These are phyloP conservation scores for Pholis gunnellus DNA, from an alignment of 2,113 vertebrate species.

Conservation along the genomic window DNA sequence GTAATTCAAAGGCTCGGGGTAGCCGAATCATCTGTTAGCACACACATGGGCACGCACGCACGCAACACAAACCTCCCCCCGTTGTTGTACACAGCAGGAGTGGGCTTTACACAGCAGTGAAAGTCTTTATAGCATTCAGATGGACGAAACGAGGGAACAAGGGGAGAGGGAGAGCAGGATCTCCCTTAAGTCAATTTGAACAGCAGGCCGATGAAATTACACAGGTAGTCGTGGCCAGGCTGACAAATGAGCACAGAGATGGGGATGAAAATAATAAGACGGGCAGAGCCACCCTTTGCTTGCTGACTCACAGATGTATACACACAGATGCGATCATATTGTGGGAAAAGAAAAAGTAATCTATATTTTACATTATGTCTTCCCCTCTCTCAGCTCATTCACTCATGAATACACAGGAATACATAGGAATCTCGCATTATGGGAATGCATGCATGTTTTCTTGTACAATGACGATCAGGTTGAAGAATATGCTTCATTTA, in stretches of 20 bases:
- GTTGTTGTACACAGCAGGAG: slow-evolving; percentile 55
- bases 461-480: slow-evolving; percentile 18
- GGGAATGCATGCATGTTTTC: slow-evolving; percentile 15
- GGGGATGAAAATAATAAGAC: slow-evolving; percentile 75
- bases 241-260: slow-evolving; percentile 80
- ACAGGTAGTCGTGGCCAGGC: slow-evolving; percentile 66
- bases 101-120: slow-evolving; percentile 70
- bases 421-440: slow-evolving; percentile 17
- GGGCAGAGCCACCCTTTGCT: slow-evolving; percentile 54
- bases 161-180: slow-evolving; percentile 66
- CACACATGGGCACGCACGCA: slow-evolving; percentile 19
- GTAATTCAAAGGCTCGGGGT: slow-evolving; percentile 56
- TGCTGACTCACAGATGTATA: slow-evolving; percentile 42
- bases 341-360: slow-evolving; percentile 35
- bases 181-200: slow-evolving; percentile 82
- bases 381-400: slow-evolving; percentile 28
- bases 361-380: slow-evolving; percentile 35
- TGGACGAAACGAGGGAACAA: slow-evolving; percentile 60
- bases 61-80: slow-evolving; percentile 44
- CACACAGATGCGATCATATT: not conserved
- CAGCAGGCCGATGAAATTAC: slow-evolving; percentile 81
- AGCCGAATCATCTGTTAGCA: slow-evolving; percentile 45
- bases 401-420: slow-evolving; percentile 8
- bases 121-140: slow-evolving; percentile 75
- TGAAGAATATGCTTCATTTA: slow-evolving; percentile 48